These are phyloP conservation scores for Monopis laevigella DNA, from an alignment of 2,888 invertebrate genomes.

Conservation along the genomic window DNA sequence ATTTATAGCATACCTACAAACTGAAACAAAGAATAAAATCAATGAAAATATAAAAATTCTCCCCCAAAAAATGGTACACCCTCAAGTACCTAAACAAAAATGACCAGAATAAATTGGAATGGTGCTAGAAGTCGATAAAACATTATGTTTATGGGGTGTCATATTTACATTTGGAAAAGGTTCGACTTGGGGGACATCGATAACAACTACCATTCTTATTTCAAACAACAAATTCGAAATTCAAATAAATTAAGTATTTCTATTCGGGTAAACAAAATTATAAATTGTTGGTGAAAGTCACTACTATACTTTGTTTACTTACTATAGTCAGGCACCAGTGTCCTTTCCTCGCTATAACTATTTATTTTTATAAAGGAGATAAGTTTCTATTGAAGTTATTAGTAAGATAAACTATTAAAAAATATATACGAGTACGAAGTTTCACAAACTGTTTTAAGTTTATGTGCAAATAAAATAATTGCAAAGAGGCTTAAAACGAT, in stretches of 20 bases:
- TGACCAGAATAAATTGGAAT: constrained; percentile 67
- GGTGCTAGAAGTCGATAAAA: constrained; percentile 62
- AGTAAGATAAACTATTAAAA: too few relatives aligned
- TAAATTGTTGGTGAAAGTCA: neutral
- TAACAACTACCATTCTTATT: too few relatives aligned
- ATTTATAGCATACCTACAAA: too few relatives aligned
- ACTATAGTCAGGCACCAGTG: too few relatives aligned
- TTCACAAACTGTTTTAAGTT: too few relatives aligned
- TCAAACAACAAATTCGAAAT: too few relatives aligned
- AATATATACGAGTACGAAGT: too few relatives aligned
- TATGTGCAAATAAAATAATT: neutral
- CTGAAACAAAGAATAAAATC: too few relatives aligned
- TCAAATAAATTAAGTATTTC: neutral
- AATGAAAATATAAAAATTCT: constrained; percentile 50
- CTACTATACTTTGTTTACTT: too few relatives aligned
- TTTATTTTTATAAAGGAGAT: too few relatives aligned
- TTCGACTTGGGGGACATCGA: constrained; percentile 43
- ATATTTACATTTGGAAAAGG: constrained; percentile 62
- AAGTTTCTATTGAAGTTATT: too few relatives aligned
- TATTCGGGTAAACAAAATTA: neutral
- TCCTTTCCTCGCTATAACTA: too few relatives aligned
- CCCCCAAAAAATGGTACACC: constrained; percentile 59
- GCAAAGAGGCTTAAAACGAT: neutral
- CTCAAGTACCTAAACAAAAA: constrained; percentile 60
- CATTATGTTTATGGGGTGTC: constrained; percentile 66